These are phyloP conservation scores for Neodiprion lecontei DNA, from an alignment of 1,140 invertebrate genomes.

Conservation along the genomic window DNA sequence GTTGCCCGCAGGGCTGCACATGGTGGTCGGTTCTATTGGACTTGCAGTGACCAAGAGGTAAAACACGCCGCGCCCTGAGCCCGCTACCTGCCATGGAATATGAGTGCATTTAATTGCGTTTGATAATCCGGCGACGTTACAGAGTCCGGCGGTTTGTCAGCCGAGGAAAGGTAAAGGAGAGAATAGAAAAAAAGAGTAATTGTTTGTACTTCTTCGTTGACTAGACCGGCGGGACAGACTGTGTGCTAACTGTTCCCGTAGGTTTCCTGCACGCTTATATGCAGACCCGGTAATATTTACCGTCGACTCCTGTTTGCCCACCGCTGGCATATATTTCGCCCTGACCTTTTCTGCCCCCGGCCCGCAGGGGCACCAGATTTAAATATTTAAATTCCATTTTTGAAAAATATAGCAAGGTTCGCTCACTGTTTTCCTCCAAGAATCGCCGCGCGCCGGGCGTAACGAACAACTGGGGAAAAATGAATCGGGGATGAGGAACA, in stretches of 20 bases:
- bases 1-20: too few species aligned
- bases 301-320: constrained; percentile 30
- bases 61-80: too few species aligned
- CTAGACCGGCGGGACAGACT: background rate
- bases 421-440: background rate
- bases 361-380: constrained; percentile 30
- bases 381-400: constrained; percentile 41
- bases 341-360: background rate
- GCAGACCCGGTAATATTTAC: constrained; percentile 31
- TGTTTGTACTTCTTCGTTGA: background rate
- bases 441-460: background rate
- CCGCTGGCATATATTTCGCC: constrained; percentile 23
- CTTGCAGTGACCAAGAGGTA: too few species aligned
- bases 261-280: constrained; percentile 17
- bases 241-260: constrained; percentile 1
- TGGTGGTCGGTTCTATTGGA: too few species aligned
- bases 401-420: constrained; percentile 33
- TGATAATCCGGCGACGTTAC: background rate
- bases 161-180: background rate
- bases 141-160: background rate
- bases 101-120: background rate
- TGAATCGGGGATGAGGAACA: too few species aligned
- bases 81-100: too few species aligned
- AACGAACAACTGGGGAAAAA: background rate
- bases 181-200: background rate